Base-by-base conservation (phyloP, 2,113 vertebrate genomes). In the Carlito syrichta region DNA sequence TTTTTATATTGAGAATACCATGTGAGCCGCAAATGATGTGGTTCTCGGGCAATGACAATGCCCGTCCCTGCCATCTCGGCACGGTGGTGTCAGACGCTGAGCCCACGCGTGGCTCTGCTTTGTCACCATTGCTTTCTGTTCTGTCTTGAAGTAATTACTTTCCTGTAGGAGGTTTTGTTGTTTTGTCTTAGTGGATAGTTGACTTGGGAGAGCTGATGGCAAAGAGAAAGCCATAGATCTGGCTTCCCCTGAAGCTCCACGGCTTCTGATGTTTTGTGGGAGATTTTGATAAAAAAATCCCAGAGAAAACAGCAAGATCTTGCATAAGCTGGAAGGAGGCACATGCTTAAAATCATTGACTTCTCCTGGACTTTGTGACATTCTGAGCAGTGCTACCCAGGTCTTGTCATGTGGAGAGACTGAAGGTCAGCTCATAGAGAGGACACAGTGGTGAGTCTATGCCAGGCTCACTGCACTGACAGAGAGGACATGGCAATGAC, bases 91-190 rank as follows among this genome's bases (percentile, higher is more conserved):
- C 89, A 73, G 86, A 62, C 52, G 56, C 86, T 90, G 86, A 50
- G 77, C 89, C 86, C 92, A 66, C 54, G 22, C 43, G 38, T 92
- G 14, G 85, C 8, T 86, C 95, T 91, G 12, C 63, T 78, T 50
- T 9, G 69, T 68, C 93, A 20, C 45, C 82, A 96, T 87, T 85
- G 73, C 83, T 69, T 97, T 97, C 88, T 82, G 86, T 32, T 89
- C 77, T 8, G 22, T 76, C 91, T 20, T 16, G 78, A 69, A 95
- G 88, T 73, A 92, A 96, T 82, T 90, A 82, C 81, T 45, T 96
- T 96, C 73, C 76, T 66, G 10, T 12, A 79, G 79, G 91, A 84
- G 50, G n/a, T 48, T 16, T 7, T n/a, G 78, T 25, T 74, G 11
- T 23, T 84, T 98, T 71, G 71, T 76, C 5, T 38, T 32, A 1